These are phyloP conservation scores for Dolichotis patagonum DNA, from an alignment of 2,113 vertebrate species.

Conservation along the genomic window DNA sequence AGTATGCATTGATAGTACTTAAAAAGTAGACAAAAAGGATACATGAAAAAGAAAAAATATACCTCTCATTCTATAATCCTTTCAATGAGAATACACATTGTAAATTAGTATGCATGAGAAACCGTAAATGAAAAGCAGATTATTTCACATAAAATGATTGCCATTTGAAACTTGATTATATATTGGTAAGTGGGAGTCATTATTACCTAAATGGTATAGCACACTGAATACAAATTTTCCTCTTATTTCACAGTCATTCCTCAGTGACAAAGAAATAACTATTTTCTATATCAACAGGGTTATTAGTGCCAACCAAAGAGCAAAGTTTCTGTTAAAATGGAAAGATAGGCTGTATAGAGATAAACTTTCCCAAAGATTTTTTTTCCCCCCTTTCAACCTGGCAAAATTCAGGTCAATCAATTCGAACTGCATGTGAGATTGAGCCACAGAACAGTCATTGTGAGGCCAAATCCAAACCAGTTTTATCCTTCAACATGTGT, in stretches of 20 bases:
- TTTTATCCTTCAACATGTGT: slow-evolving; percentile 46
- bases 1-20: not conserved
- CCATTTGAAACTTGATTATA: not conserved
- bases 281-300: not conserved
- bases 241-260: not conserved
- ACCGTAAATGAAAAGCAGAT: not conserved
- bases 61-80: not conserved
- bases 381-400: not conserved
- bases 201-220: not conserved
- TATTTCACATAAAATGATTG: not conserved
- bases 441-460: slow-evolving; percentile 27
- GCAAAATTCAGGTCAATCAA: slow-evolving; percentile 63
- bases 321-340: slow-evolving; percentile 15
- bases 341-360: not conserved
- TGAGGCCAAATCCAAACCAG: slow-evolving; percentile 4
- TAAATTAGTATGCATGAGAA: not conserved
- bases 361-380: slow-evolving; percentile 12
- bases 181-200: not conserved
- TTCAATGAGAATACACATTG: not conserved
- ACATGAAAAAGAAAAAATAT: not conserved
- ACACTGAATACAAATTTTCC: not conserved
- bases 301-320: not conserved
- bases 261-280: not conserved
- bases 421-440: slow-evolving; percentile 18
- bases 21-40: not conserved